Evolutionary conservation across 2,888 invertebrate genomes (phyloP).

Genomic region (Drosophila recens): DNA sequence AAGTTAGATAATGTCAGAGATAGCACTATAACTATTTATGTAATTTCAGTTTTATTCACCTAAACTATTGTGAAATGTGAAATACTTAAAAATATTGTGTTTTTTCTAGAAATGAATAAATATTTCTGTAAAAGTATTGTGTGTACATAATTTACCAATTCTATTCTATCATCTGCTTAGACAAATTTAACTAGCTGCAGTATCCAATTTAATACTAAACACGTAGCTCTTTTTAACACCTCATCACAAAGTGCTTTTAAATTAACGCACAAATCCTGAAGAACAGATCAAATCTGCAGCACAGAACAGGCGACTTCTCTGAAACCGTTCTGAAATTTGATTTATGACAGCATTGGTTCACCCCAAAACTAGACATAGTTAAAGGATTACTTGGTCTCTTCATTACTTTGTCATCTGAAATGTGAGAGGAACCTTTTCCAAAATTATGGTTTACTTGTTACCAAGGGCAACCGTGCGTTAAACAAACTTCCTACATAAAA

Average conservation of each 20-base stretch:
- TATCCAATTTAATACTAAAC: background rate
- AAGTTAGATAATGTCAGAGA: no score
- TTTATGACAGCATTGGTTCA: conserved; percentile 32
- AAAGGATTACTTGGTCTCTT: conserved; percentile 16
- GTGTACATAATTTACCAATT: no score
- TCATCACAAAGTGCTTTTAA: background rate
- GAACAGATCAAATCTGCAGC: background rate
- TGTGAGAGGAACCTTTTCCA: conserved; percentile 13
- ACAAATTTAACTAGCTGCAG: no score
- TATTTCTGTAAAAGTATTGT: no score
- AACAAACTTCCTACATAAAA: conserved; percentile 61
- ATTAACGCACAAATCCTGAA: background rate
- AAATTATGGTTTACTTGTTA: conserved; percentile 31
- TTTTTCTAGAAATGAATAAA: no score
- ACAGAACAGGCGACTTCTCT: background rate
- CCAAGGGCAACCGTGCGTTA: conserved; percentile 57
- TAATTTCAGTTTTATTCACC: no score
- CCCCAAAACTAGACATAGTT: conserved; percentile 5
- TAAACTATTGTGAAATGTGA: no score
- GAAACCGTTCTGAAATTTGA: conserved; percentile 17
- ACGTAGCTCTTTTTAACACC: background rate
- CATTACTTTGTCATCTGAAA: conserved; percentile 16
- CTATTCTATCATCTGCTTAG: no score
- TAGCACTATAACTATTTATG: no score
- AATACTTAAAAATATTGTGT: no score